Conservation (phyloP, 2,113 vertebrate genomes). For the Plecturocebus donacophilus region DNA sequence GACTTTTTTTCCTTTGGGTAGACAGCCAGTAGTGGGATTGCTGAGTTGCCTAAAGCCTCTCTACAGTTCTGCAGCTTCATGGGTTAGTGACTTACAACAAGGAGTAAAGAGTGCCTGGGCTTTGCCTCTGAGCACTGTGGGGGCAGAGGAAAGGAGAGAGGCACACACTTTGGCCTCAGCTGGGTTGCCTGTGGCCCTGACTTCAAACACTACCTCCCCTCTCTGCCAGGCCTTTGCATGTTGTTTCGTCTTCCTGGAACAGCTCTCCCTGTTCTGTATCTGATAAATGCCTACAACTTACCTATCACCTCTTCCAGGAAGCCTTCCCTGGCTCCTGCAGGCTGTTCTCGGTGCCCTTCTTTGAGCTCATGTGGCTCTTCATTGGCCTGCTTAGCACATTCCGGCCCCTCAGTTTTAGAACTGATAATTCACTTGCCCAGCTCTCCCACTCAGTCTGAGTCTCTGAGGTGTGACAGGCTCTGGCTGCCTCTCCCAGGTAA, state of each 20-base stretch:
- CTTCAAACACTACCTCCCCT: neutral
- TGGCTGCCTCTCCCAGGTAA: slow-evolving; percentile 83
- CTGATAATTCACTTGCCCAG: neutral
- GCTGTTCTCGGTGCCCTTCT: neutral
- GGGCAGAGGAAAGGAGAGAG: neutral
- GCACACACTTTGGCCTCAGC: neutral
- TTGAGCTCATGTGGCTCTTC: neutral
- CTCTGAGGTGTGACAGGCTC: neutral
- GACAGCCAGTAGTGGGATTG: no score
- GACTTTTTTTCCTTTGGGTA: no score
- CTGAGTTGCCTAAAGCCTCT: no score
- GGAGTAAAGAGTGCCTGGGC: neutral
- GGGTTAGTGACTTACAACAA: neutral
- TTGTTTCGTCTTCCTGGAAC: neutral
- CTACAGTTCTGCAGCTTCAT: neutral
- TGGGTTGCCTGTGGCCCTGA: neutral
- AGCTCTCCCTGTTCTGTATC: neutral
- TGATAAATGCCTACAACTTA: neutral
- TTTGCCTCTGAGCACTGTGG: neutral
- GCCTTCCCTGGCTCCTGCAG: neutral
- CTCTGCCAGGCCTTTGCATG: neutral
- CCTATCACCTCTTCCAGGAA: neutral
- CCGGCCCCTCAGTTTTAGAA: neutral
- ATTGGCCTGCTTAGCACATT: neutral
- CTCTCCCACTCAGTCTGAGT: neutral